Evolutionary conservation across 2,888 invertebrate species (phyloP).

Genomic region (Malachius bipustulatus): DNA sequence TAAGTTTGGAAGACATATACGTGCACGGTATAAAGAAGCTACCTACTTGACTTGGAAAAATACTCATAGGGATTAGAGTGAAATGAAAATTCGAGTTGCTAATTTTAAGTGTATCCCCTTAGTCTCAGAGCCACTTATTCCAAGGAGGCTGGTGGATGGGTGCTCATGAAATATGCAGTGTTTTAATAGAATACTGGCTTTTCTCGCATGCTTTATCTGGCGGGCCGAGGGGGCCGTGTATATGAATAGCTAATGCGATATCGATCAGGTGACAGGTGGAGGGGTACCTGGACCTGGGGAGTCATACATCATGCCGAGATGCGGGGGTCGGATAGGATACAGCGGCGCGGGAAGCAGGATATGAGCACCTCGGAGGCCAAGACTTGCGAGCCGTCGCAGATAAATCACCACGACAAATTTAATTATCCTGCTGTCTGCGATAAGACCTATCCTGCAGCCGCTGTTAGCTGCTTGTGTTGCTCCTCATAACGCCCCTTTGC

Average conservation of each 20-base stretch:
- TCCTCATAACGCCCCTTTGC: too few relatives aligned
- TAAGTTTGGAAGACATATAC: too few relatives aligned
- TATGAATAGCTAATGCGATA: slow-evolving; percentile 33
- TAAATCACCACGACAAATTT: slow-evolving; percentile 48
- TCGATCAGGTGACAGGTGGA: slow-evolving; percentile 21
- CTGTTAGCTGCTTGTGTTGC: not conserved
- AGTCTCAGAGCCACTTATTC: too few relatives aligned
- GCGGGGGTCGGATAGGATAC: slow-evolving; percentile 30
- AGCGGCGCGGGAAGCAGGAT: slow-evolving; percentile 32
- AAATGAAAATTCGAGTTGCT: too few relatives aligned
- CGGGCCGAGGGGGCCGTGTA: slow-evolving; percentile 21
- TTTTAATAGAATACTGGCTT: slow-evolving; percentile 2
- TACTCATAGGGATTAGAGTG: too few relatives aligned
- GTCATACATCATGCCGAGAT: slow-evolving; percentile 36
- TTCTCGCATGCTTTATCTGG: too few relatives aligned
- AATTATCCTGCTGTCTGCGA: slow-evolving; percentile 46
- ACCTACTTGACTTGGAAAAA: too few relatives aligned
- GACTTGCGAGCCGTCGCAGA: slow-evolving; percentile 29
- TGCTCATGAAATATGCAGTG: not conserved
- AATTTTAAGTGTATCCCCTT: too few relatives aligned
- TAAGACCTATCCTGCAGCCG: slow-evolving; percentile 32
- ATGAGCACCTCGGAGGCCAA: slow-evolving; percentile 28
- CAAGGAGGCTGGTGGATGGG: too few relatives aligned
- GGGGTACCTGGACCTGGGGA: slow-evolving; percentile 21
- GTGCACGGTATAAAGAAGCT: too few relatives aligned